Base-by-base conservation (phyloP, 2,888 invertebrate genomes). In the Gastracanthus pulcherrimus region DNA sequence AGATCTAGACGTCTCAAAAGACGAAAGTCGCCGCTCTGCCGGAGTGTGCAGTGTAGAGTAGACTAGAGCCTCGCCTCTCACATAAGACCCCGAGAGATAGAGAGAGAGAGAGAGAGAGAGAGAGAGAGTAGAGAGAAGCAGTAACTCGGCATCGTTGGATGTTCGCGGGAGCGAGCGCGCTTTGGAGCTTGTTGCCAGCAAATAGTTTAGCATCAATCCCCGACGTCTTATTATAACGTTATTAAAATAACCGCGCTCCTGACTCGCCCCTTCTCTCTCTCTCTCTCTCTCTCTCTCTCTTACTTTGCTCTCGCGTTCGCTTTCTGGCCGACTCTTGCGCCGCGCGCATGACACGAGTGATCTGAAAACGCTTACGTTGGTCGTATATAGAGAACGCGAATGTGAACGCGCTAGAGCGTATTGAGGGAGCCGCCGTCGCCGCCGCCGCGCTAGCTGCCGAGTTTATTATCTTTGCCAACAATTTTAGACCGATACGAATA, bases 221-320 rank as follows among this genome's bases (percentile, higher is more conserved):
- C 89, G 88, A 90, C 89, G 91, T 91, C 91, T 91, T 91, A 91
- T 91, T 91, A 91, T 90, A 91, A 90, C 90, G 90, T 91, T 91
- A 91, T 90, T 90, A 90, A 90, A 90, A 90, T 91, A 91, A 91
- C 90, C 88, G 87, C 87, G 86, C 85, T 85, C n/a, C 85, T 82
- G 81, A 84, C 84, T 84, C 84, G 86, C 86, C 85, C 85, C 76
- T 81, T 83, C 85, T 45, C 60, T 31, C 45, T 9, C 31, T 71
- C 55, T 29, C 55, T 58, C 70, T 2, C 62, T 45, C 60, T 31
- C 45, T 9, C 31, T 71, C 55, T 29, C 55, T 58, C 70, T 2
- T 16, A 1, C 34, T 41, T 19, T 26, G 38, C 60, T 45, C 34
- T 69, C 80, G 3, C 38, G 11, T 48, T 70, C 31, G 55, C 19